Percentiles rank a stretch among this genome's conserved stretches.
Conservation (phyloP, 2,797 vertebrate genomes). For the Taenioides sp. region DNA sequence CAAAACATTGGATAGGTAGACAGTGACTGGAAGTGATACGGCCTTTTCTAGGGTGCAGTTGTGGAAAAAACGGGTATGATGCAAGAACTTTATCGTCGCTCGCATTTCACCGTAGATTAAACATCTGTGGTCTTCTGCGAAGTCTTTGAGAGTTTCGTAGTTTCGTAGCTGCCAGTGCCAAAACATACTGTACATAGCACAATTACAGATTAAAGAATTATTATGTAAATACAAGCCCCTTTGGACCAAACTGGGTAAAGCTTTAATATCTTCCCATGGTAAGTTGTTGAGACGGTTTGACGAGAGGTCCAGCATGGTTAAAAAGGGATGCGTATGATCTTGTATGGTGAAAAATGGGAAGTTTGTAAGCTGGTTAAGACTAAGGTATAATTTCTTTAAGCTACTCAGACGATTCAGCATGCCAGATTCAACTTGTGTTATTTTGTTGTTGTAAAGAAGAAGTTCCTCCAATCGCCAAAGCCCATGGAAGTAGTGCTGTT, state of each 20-base stretch:
- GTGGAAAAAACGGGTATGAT: conserved; percentile 79
- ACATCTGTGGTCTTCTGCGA: conserved; percentile 84
- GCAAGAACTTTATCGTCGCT: conserved; percentile 81
- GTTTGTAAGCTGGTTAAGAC: conserved; percentile 85
- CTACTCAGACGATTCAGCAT: conserved; percentile 78
- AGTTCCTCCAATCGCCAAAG: conserved; percentile 87
- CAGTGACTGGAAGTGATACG: conserved; percentile 46
- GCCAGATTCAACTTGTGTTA: conserved; percentile 78
- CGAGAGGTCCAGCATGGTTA: conserved; percentile 90
- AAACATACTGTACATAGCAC: conserved; percentile 86
- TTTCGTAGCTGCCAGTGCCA: conserved; percentile 85
- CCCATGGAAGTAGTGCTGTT: conserved; percentile 83
- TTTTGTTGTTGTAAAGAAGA: conserved; percentile 89
- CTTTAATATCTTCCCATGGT: conserved; percentile 80
- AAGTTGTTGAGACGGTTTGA: conserved; percentile 85
- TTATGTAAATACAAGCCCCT: conserved; percentile 91
- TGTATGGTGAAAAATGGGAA: conserved; percentile 89
- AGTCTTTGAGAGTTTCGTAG: conserved; percentile 83
- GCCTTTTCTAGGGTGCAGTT: conserved; percentile 80
- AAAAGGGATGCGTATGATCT: conserved; percentile 79
- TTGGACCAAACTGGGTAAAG: conserved; percentile 83
- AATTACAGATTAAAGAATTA: conserved; percentile 90
- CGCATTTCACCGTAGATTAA: conserved; percentile 74
- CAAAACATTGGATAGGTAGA: conserved; percentile 66
- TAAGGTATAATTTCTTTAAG: conserved; percentile 87